Base-by-base conservation (phyloP, 1,140 invertebrate genomes). In the Cecropterus lyciades region DNA sequence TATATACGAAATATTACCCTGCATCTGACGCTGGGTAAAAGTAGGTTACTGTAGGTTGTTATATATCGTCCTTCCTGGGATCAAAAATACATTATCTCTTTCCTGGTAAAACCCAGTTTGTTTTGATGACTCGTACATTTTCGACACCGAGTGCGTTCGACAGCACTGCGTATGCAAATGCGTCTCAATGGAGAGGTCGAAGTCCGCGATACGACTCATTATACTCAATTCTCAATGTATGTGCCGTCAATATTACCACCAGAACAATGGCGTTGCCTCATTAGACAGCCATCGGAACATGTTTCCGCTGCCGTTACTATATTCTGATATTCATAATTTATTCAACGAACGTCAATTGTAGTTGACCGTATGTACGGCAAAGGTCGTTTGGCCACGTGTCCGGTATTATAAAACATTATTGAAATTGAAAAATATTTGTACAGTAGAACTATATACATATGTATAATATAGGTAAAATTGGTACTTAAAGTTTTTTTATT, bases 201-300 rank as follows among this genome's bases (percentile, higher is more conserved):
- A 56, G 53, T 56, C 53, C 53, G 16, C 53, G 53, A 14, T 24
- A 56, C n/a, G 37, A 43, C 37, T 52, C 14, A 20, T 56, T 43
- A 11, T 15, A 51, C 11, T 49, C 45, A 24, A 20, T 20, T 48
- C 9, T 24, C n/a, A 24, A 20, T n/a, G 53, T 43, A 40, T 5
- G 1, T 24, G 5, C 37, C 40, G 37, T 20, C 55, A 57, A 57
- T 14, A n/a, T 56, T 56, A 30, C 33, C 51, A 53, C 7, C 51
- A 37, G 51, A 53, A 53, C 51, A 53, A 53, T 53, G 15, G 33
- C 33, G 24, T 27, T 27, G 55, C 24, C 55, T 27, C 13, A 46
- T 46, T 57, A 43, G 27, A 55, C n/a, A 43, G 14, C n/a, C 40
- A 14, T 43, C 40, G 40, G 33, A 16, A 55, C 52, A 40, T 17